Percentiles rank a stretch among this genome's conserved stretches.
phyloP scores from a whole-genome alignment of 2,888 invertebrate genomes.

The Nycteola revayana region DNA sequence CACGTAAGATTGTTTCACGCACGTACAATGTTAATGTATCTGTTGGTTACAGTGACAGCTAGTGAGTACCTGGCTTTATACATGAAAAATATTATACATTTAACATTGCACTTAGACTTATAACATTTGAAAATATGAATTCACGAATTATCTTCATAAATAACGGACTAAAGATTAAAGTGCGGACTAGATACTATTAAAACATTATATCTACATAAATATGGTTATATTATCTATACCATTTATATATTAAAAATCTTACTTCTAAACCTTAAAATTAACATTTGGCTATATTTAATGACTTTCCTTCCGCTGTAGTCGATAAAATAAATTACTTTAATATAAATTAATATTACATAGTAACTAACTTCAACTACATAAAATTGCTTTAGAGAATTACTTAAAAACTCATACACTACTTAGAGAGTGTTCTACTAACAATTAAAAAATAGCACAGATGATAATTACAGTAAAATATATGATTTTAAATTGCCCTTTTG shows the following conservation, averaged over 20 bases:
- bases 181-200: constrained; percentile 40
- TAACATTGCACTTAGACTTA: no score
- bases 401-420: constrained; percentile 18
- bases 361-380: constrained; percentile 17
- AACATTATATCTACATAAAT: constrained; percentile 39
- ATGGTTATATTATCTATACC: constrained; percentile 36
- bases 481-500: no score
- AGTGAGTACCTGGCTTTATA: no score
- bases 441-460: no score
- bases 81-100: no score
- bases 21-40: no score
- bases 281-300: constrained; percentile 41
- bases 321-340: constrained; percentile 17
- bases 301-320: constrained; percentile 38
- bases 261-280: constrained; percentile 23
- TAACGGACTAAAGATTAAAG: constrained; percentile 24
- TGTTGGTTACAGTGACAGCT: no score
- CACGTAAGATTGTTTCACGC: no score
- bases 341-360: constrained; percentile 12
- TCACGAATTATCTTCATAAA: constrained; percentile 3
- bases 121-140: neutral
- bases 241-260: constrained; percentile 37
- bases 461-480: no score
- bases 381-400: constrained; percentile 25
- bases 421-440: constrained; percentile 1